Evolutionary conservation across 2,888 invertebrate genomes (phyloP).

Genomic region (Glyphotaelius pellucidus): DNA sequence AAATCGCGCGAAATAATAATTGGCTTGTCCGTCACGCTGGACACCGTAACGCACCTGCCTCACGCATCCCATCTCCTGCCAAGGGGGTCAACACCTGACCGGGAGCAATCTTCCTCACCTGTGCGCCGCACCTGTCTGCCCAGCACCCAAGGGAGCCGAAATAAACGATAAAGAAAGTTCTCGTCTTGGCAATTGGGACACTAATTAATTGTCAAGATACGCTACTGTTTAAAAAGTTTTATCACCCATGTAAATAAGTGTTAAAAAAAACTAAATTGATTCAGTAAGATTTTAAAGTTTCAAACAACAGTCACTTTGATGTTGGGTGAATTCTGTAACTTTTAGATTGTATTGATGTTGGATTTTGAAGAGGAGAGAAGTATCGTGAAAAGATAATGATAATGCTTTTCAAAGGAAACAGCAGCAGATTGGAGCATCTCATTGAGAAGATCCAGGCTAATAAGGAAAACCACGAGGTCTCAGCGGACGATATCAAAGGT

Average conservation of each 20-base stretch:
- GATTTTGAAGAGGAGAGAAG: slow-evolving; percentile 67
- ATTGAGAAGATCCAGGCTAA: slow-evolving; percentile 93
- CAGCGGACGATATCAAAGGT: slow-evolving; percentile 77
- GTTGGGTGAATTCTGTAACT: not conserved
- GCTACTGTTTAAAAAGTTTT: not conserved
- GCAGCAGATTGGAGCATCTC: slow-evolving; percentile 88
- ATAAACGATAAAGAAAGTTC: not conserved
- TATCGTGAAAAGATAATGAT: slow-evolving; percentile 71
- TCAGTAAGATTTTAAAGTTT: not conserved
- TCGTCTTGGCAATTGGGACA: not conserved
- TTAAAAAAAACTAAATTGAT: no score
- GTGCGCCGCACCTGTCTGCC: slow-evolving; percentile 11
- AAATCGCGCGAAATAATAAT: slow-evolving; percentile 48
- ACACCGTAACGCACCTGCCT: slow-evolving; percentile 34
- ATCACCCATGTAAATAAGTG: no score
- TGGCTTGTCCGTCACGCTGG: slow-evolving; percentile 37
- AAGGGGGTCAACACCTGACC: slow-evolving; percentile 38
- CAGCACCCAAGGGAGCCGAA: not conserved
- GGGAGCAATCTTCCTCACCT: slow-evolving; percentile 27
- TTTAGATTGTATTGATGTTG: slow-evolving; percentile 9
- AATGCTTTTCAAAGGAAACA: slow-evolving; percentile 93
- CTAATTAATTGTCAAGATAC: not conserved
- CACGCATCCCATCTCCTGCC: slow-evolving; percentile 22
- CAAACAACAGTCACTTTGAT: not conserved
- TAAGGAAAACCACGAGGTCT: slow-evolving; percentile 83